Evolutionary conservation across 2,797 vertebrate species (phyloP).

Genomic region (Sparidentex hasta): DNA sequence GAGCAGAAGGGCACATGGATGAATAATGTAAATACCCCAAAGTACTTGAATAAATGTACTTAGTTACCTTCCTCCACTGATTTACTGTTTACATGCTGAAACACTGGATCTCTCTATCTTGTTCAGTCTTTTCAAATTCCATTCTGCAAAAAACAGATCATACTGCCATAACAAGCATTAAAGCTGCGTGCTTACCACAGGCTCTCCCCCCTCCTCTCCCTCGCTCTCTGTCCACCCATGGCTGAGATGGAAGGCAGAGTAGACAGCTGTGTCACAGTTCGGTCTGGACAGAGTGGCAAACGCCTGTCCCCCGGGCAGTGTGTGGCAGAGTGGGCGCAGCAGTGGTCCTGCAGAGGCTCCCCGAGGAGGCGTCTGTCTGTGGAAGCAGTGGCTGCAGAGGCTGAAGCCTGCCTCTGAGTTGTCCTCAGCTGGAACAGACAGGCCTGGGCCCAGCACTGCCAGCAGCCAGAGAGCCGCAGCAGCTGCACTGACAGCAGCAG

Average conservation of each 20-base stretch:
- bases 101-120: not conserved
- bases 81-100: too few relatives aligned
- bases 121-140: not conserved
- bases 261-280: constrained; percentile 80
- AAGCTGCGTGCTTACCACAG: constrained; percentile 73
- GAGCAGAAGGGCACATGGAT: not conserved
- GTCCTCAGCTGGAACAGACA: constrained; percentile 72
- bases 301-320: constrained; percentile 68
- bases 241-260: constrained; percentile 80
- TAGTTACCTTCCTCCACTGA: too few relatives aligned
- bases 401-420: constrained; percentile 63
- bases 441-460: constrained; percentile 74
- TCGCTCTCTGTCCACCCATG: constrained; percentile 58
- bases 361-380: constrained; percentile 77
- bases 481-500: constrained; percentile 74
- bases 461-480: constrained; percentile 75
- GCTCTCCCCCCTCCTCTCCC: constrained; percentile 56
- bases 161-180: constrained; percentile 35
- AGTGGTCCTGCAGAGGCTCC: constrained; percentile 54
- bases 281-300: constrained; percentile 80
- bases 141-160: constrained; percentile 11
- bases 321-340: constrained; percentile 80
- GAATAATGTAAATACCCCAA: not conserved
- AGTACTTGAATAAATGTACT: too few relatives aligned
- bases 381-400: constrained; percentile 82